These are phyloP conservation scores for Ctenochaetus hawaiiensis DNA, from an alignment of 2,797 vertebrate species.

Conservation along the genomic window DNA sequence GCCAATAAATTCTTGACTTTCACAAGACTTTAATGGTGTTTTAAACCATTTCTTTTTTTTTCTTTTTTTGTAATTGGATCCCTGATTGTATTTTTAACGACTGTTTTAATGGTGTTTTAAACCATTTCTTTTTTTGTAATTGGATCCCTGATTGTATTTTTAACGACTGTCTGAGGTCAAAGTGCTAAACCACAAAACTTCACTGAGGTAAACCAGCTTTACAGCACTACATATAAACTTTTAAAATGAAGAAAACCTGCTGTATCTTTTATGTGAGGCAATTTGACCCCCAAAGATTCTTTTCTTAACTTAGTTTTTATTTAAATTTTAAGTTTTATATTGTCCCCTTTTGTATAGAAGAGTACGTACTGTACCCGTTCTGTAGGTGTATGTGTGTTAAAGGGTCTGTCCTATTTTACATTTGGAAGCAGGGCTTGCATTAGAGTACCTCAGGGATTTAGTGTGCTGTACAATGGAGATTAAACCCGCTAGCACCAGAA, in stretches of 20 bases:
- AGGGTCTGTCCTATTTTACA: constrained; percentile 23
- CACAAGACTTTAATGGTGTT: background rate
- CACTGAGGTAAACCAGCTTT: background rate
- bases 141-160: background rate
- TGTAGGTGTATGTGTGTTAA: constrained; percentile 12
- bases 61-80: background rate
- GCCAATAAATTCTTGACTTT: background rate
- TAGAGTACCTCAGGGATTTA: constrained; percentile 12
- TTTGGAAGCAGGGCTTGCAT: constrained; percentile 4
- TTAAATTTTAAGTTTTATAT: background rate
- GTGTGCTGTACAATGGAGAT: background rate
- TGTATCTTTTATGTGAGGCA: background rate
- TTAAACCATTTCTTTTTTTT: background rate
- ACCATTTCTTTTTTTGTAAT: background rate
- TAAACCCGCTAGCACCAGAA: constrained; percentile 1
- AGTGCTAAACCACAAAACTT: background rate
- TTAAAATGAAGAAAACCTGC: background rate
- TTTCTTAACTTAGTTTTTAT: background rate
- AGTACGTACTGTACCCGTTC: background rate
- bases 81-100: background rate
- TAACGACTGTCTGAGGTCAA: background rate
- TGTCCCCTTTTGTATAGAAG: background rate
- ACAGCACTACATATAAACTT: background rate
- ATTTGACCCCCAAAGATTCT: background rate
- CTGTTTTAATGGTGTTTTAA: background rate